Conservation (phyloP, 2,888 invertebrate species). For the Oscheius sp. region DNA sequence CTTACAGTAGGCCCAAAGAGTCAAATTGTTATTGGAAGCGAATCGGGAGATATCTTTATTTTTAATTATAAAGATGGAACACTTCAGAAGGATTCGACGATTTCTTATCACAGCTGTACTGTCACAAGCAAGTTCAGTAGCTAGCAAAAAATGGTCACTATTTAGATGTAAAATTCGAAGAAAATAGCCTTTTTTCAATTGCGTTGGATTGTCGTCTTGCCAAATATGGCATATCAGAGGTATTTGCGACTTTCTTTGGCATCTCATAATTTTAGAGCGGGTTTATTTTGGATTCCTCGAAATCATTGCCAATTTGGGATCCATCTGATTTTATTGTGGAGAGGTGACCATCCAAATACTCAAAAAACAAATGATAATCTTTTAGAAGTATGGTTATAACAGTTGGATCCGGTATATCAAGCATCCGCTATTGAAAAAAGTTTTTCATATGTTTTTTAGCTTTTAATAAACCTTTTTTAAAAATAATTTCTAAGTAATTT, state of each 20-base stretch:
- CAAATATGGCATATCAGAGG: not conserved
- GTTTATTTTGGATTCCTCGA: not conserved
- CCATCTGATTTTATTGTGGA: constrained; percentile 14
- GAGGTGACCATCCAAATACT: too few relatives aligned
- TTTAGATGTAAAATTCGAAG: constrained; percentile 13
- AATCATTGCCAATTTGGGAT: constrained; percentile 29
- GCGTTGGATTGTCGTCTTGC: constrained; percentile 30
- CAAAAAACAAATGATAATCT: not conserved
- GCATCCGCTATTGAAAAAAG: too few relatives aligned
- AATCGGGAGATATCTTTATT: constrained; percentile 15
- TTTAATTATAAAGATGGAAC: not conserved
- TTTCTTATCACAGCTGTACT: constrained; percentile 27
- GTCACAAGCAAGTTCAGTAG: constrained; percentile 9
- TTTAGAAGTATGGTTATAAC: not conserved
- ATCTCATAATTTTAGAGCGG: too few relatives aligned
- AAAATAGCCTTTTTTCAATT: not conserved
- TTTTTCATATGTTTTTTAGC: too few relatives aligned
- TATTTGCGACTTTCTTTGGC: too few relatives aligned
- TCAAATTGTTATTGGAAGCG: constrained; percentile 1
- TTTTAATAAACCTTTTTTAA: too few relatives aligned
- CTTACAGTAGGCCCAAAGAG: not conserved
- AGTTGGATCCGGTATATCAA: not conserved
- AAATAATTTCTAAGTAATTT: too few relatives aligned
- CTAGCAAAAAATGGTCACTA: not conserved
- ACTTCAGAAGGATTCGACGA: not conserved